Percentiles rank a stretch among this genome's conserved stretches.
These are phyloP conservation scores for Lamellibrachia columna DNA, from an alignment of 2,888 invertebrate species.

Conservation along the genomic window DNA sequence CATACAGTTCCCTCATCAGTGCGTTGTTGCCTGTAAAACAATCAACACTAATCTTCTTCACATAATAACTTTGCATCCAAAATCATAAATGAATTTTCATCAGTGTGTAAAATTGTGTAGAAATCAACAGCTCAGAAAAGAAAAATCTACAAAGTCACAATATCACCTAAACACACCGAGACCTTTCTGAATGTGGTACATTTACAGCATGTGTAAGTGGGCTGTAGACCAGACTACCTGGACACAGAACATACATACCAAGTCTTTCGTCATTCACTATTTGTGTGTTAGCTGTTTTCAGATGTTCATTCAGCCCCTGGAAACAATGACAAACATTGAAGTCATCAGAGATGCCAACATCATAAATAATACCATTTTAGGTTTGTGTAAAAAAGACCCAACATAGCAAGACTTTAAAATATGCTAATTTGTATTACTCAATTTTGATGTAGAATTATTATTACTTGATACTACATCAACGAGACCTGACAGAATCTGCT, in stretches of 20 bases:
- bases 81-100: background rate
- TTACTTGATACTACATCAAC: background rate
- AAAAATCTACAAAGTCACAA: background rate
- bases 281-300: constrained; percentile 36
- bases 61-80: background rate
- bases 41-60: constrained; percentile 1
- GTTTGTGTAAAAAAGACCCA: background rate
- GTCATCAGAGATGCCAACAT: background rate
- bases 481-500: background rate
- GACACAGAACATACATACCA: constrained; percentile 36
- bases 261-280: constrained; percentile 44
- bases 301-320: constrained; percentile 37
- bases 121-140: background rate
- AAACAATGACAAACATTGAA: background rate
- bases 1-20: constrained; percentile 43
- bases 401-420: background rate
- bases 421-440: background rate
- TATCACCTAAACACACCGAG: background rate
- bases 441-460: background rate
- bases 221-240: background rate
- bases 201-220: background rate
- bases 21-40: constrained; percentile 40
- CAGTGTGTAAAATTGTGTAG: background rate
- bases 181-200: background rate
- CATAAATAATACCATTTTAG: background rate